Conservation (phyloP, 2,797 vertebrate genomes). For the Mus minutoides region DNA sequence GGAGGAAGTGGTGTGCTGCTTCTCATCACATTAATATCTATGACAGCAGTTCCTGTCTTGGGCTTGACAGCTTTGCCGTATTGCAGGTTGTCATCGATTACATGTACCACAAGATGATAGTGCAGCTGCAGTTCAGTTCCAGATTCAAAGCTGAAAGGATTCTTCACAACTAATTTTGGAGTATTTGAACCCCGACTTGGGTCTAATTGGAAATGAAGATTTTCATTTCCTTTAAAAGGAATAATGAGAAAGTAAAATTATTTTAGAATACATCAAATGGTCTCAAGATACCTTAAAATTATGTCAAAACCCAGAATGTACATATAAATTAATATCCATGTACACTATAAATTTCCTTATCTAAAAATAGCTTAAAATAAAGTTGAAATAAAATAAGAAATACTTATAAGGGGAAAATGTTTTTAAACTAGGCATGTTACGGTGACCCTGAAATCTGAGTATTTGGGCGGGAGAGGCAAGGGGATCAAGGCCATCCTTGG, state of each 20-base stretch:
- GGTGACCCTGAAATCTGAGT: not conserved
- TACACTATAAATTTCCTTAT: not conserved
- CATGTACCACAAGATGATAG: constrained; percentile 77
- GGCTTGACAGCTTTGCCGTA: constrained; percentile 9
- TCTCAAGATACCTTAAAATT: constrained; percentile 1
- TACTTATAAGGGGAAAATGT: not conserved
- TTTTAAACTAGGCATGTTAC: not conserved
- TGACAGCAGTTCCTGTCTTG: constrained; percentile 68
- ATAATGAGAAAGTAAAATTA: constrained; percentile 34
- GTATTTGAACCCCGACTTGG: constrained; percentile 77
- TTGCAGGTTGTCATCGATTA: constrained; percentile 79
- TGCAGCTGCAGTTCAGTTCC: constrained; percentile 40
- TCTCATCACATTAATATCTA: constrained; percentile 73
- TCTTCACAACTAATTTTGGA: constrained; percentile 80
- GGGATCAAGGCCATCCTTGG: not conserved
- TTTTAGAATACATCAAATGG: not conserved
- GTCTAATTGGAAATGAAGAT: constrained; percentile 82
- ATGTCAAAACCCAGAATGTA: not conserved
- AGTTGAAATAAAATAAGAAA: constrained; percentile 12
- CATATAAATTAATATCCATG: not conserved
- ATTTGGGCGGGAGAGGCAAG: not conserved
- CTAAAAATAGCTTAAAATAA: constrained; percentile 14
- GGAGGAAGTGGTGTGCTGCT: constrained; percentile 36
- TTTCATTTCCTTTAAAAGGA: constrained; percentile 75
- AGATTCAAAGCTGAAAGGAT: constrained; percentile 78